phyloP scores from a whole-genome alignment of 2,797 vertebrate genomes.

The Protosalanx chinensis region DNA sequence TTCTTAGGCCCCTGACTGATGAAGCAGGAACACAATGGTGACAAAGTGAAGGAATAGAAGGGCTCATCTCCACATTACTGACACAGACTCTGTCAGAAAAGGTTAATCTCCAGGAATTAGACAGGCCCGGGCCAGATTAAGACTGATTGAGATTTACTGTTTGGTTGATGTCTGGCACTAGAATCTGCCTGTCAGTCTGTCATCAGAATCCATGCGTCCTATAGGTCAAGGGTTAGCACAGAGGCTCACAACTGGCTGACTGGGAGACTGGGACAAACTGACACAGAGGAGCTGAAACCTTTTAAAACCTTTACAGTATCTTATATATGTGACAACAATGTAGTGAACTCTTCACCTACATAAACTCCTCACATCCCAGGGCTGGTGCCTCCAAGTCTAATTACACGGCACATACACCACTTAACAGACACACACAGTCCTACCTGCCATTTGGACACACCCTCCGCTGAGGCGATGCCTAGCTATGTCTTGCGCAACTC shows the following conservation, averaged over 20 bases:
- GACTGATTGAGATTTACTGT: slow-evolving; percentile 14
- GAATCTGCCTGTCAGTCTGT: slow-evolving; percentile 9
- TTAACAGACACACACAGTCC: neutral
- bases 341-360: neutral
- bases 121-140: slow-evolving; percentile 30
- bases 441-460: slow-evolving; percentile 15
- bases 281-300: neutral
- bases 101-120: slow-evolving; percentile 37
- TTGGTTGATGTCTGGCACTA: slow-evolving; percentile 7
- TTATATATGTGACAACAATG: neutral
- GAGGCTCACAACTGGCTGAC: neutral
- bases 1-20: slow-evolving; percentile 16
- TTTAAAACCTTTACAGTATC: neutral
- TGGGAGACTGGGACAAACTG: neutral
- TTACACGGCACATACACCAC: neutral
- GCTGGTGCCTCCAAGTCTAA: slow-evolving; percentile 8
- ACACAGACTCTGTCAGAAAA: slow-evolving; percentile 23
- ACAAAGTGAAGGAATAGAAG: neutral
- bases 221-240: neutral
- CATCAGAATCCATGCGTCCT: neutral
- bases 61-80: slow-evolving; percentile 16
- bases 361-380: neutral
- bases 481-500: neutral
- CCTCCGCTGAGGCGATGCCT: slow-evolving; percentile 11
- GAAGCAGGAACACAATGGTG: neutral